Evolutionary conservation across 2,888 invertebrate genomes (phyloP).

Genomic region (Antheraea yamamai): DNA sequence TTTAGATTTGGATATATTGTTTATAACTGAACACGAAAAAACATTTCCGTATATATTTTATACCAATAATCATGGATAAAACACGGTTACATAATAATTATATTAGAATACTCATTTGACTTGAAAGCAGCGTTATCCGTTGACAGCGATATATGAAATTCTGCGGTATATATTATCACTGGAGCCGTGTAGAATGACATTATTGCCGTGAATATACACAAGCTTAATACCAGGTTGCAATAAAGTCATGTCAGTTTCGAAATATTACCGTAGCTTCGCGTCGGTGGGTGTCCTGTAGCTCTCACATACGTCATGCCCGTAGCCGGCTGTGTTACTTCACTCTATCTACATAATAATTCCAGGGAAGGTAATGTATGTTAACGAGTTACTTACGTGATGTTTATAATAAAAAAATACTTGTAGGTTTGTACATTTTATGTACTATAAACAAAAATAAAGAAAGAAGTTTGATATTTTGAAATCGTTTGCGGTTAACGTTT

Average conservation of each 20-base stretch:
- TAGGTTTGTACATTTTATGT: not conserved
- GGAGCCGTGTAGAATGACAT: slow-evolving; percentile 46
- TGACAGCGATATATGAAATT: slow-evolving; percentile 59
- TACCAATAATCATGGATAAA: not conserved
- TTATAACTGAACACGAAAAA: not conserved
- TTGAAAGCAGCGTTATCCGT: slow-evolving; percentile 45
- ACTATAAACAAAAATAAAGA: no score
- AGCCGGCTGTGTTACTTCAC: slow-evolving; percentile 9
- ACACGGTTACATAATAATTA: slow-evolving; percentile 17
- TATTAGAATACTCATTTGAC: slow-evolving; percentile 55
- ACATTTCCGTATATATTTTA: not conserved
- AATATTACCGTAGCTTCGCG: slow-evolving; percentile 34
- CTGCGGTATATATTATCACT: slow-evolving; percentile 57
- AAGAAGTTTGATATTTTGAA: no score
- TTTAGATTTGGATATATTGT: not conserved
- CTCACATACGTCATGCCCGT: slow-evolving; percentile 30
- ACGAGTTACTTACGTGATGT: slow-evolving; percentile 15
- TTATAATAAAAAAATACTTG: not conserved
- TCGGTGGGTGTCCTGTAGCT: slow-evolving; percentile 28
- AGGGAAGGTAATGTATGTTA: slow-evolving; percentile 22
- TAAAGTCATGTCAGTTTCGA: slow-evolving; percentile 49
- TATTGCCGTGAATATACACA: slow-evolving; percentile 43
- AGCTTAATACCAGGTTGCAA: slow-evolving; percentile 25
- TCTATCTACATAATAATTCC: slow-evolving; percentile 14
- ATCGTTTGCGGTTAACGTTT: no score